Conservation (phyloP, 2,888 invertebrate genomes). For the Apamea monoglypha region DNA sequence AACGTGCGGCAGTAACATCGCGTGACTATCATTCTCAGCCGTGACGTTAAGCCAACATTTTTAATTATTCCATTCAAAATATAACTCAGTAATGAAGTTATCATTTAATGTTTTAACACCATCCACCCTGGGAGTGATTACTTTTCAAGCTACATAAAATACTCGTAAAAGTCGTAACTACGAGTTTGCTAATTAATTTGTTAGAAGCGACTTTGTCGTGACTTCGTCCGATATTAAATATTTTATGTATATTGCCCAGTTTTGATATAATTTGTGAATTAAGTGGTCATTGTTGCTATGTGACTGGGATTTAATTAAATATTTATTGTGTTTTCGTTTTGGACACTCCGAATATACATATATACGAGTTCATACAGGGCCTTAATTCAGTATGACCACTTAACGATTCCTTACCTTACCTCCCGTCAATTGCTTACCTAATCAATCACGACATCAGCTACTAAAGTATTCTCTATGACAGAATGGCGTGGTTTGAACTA, state of each 20-base stretch:
- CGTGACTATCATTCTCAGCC: conserved; percentile 59
- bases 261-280: conserved; percentile 59
- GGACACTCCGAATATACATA: not conserved
- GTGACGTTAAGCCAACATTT: conserved; percentile 56
- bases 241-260: conserved; percentile 57
- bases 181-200: conserved; percentile 64
- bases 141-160: conserved; percentile 61
- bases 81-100: conserved; percentile 65
- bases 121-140: conserved; percentile 59
- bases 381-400: no score
- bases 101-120: conserved; percentile 66
- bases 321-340: conserved; percentile 41
- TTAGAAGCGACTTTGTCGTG: conserved; percentile 56
- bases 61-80: conserved; percentile 66
- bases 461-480: no score
- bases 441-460: no score
- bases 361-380: no score
- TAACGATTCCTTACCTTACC: no score
- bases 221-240: conserved; percentile 53
- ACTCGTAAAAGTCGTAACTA: conserved; percentile 61
- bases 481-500: no score
- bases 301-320: conserved; percentile 46
- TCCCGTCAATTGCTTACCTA: no score
- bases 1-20: conserved; percentile 32
- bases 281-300: conserved; percentile 51